phyloP scores from a whole-genome alignment of 2,797 vertebrate species.

The Carapus acus region DNA sequence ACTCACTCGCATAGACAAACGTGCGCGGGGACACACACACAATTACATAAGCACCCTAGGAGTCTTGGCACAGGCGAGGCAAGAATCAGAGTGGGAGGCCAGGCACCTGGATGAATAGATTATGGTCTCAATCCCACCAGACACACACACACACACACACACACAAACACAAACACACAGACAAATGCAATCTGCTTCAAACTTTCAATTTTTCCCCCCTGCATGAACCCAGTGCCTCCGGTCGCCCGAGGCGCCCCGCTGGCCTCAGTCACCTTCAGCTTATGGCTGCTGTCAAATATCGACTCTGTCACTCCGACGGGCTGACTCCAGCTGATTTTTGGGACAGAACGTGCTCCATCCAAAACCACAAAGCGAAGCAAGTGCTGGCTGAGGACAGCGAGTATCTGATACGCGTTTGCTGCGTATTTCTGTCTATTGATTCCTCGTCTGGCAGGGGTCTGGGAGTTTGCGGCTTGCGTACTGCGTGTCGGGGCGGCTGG shows the following conservation, averaged over 20 bases:
- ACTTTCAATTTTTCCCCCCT: constrained; percentile 58
- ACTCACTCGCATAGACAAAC: constrained; percentile 48
- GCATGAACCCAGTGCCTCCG: constrained; percentile 45
- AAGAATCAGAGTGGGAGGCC: constrained; percentile 66
- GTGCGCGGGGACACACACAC: constrained; percentile 27
- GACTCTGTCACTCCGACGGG: too few species aligned
- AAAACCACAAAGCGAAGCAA: constrained; percentile 16
- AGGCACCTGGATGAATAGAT: constrained; percentile 70
- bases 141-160: constrained; percentile 62
- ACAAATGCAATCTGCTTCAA: constrained; percentile 57
- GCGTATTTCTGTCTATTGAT: too few species aligned
- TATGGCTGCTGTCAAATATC: constrained; percentile 36
- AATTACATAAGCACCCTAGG: constrained; percentile 67
- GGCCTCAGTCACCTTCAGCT: constrained; percentile 51
- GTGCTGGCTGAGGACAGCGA: background rate
- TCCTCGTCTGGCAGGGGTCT: too few species aligned
- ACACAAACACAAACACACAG: too few species aligned
- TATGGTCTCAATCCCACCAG: constrained; percentile 64
- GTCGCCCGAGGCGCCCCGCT: constrained; percentile 39
- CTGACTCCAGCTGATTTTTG: constrained; percentile 28
- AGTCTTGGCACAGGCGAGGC: constrained; percentile 62
- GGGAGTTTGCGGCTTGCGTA: too few species aligned
- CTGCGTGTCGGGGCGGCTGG: too few species aligned
- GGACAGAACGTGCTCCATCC: constrained; percentile 18
- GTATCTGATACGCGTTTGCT: background rate